Conservation (phyloP, 2,113 vertebrate genomes). For the Anoura caudifer region DNA sequence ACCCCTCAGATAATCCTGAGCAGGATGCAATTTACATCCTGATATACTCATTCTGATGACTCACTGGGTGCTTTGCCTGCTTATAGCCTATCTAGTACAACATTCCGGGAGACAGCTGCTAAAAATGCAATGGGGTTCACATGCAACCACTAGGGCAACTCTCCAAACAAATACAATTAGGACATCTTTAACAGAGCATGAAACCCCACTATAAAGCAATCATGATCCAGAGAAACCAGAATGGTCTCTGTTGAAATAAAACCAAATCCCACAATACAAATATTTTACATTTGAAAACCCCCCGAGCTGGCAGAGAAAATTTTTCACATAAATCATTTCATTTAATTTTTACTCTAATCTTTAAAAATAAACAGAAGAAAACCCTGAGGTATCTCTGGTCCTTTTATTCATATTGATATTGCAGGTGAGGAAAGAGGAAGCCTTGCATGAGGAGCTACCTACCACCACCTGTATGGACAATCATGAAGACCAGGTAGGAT, state of each 20-base stretch:
- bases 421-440: background rate
- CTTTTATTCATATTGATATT: background rate
- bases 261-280: background rate
- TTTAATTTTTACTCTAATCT: background rate
- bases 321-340: background rate
- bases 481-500: background rate
- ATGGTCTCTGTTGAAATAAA: background rate
- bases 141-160: background rate
- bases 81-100: accelerated
- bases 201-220: background rate
- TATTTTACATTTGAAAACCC: background rate
- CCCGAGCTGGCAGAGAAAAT: background rate
- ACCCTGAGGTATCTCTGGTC: background rate
- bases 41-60: background rate
- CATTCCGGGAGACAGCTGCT: background rate
- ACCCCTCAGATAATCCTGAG: background rate
- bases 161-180: background rate
- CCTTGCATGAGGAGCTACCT: background rate
- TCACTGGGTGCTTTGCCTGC: background rate
- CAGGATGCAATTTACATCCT: background rate
- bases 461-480: no score
- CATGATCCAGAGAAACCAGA: background rate
- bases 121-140: background rate
- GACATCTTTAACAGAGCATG: background rate
- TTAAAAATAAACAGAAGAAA: background rate